phyloP scores from a whole-genome alignment of 2,113 vertebrate genomes.

The Amphiprion ocellaris region DNA sequence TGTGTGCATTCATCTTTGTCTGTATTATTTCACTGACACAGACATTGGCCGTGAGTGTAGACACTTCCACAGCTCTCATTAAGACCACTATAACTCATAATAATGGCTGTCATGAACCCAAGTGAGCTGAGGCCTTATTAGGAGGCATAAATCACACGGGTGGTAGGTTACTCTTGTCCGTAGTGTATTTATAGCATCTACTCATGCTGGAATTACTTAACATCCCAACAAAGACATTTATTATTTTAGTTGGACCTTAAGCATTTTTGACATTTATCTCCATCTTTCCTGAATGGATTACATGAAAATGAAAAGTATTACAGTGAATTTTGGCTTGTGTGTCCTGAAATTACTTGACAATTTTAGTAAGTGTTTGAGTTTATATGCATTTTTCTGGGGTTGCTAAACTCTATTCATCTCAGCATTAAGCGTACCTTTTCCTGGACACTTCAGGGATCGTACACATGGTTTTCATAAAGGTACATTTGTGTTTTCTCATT shows the following conservation, averaged over 20 bases:
- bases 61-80: slow-evolving; percentile 45
- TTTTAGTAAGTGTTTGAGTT: background rate
- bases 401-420: background rate
- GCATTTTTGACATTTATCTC: background rate
- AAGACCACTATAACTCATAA: slow-evolving; percentile 52
- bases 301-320: background rate
- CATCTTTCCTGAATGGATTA: background rate
- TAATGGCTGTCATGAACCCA: slow-evolving; percentile 55
- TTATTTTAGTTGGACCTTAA: background rate
- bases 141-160: slow-evolving; percentile 48
- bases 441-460: background rate
- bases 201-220: slow-evolving; percentile 11
- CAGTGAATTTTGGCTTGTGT: background rate
- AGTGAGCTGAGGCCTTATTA: slow-evolving; percentile 42
- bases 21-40: slow-evolving; percentile 18
- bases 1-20: background rate
- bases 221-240: slow-evolving; percentile 8
- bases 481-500: slow-evolving; percentile 10
- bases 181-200: slow-evolving; percentile 26
- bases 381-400: no score
- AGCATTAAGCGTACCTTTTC: slow-evolving; percentile 1
- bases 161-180: slow-evolving; percentile 6
- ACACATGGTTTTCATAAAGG: slow-evolving; percentile 15
- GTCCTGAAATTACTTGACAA: background rate
- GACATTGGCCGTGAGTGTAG: background rate